A percentile compares a stretch with the other conserved stretches of the same genome.
phyloP scores from a whole-genome alignment of 2,797 vertebrate genomes.

The Huso huso region DNA sequence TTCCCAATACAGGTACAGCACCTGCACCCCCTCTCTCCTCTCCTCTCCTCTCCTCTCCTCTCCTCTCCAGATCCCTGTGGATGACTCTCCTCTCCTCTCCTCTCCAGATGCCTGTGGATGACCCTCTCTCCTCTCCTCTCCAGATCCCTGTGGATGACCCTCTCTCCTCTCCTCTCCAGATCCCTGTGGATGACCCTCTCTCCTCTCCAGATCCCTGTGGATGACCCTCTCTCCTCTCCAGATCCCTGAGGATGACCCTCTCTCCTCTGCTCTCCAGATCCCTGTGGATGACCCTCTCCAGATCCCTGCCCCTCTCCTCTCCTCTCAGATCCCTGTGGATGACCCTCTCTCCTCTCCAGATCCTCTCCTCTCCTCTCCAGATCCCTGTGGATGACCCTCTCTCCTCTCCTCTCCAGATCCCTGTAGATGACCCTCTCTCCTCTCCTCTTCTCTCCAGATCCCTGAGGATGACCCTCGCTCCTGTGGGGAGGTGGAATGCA shows the following conservation, averaged over 20 bases:
- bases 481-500: conserved; percentile 58
- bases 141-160: not conserved
- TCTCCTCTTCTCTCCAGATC: conserved; percentile 38
- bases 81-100: not conserved
- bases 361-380: not conserved
- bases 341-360: conserved; percentile 22
- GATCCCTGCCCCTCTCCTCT: not conserved
- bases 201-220: not conserved
- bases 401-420: not conserved
- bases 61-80: not conserved
- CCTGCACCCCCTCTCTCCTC: not conserved
- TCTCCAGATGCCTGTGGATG: not conserved
- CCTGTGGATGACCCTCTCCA: not conserved
- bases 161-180: conserved; percentile 35
- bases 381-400: not conserved
- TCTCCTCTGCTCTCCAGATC: not conserved
- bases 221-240: conserved; percentile 18
- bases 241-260: conserved; percentile 54
- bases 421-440: not conserved
- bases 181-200: conserved; percentile 42
- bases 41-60: not conserved
- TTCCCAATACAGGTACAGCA: conserved; percentile 59
- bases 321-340: not conserved
- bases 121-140: not conserved
- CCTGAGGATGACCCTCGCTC: conserved; percentile 53